A percentile compares a stretch with the other conserved stretches of the same genome.
Evolutionary conservation across 2,113 vertebrate species (phyloP).

Genomic region (Ramphastos sulfuratus): DNA sequence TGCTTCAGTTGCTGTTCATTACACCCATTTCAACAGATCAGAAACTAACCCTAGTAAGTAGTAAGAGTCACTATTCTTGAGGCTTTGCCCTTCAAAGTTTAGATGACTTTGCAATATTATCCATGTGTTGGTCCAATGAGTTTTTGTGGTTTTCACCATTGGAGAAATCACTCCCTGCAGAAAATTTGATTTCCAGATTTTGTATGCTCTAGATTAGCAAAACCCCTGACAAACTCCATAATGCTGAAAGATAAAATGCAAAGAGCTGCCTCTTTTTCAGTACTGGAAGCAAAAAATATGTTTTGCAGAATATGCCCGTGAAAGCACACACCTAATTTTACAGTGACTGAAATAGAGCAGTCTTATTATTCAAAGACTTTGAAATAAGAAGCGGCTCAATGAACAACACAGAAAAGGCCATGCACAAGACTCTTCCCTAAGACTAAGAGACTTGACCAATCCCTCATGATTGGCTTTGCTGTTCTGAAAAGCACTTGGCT

Average conservation of each 20-base stretch:
- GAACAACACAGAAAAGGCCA: background rate
- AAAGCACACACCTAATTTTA: background rate
- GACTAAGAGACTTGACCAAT: background rate
- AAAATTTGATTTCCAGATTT: background rate
- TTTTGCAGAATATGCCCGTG: background rate
- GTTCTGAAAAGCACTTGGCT: background rate
- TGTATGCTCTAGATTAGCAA: background rate
- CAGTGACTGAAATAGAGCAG: background rate
- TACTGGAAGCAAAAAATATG: background rate
- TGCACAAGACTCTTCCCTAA: background rate
- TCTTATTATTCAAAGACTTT: background rate
- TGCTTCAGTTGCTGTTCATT: background rate
- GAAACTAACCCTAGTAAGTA: background rate
- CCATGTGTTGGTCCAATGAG: fast-evolving
- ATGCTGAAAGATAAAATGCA: background rate
- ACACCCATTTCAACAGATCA: background rate
- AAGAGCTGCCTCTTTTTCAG: background rate
- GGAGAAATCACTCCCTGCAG: background rate
- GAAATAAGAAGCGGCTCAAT: background rate
- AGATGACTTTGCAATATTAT: background rate
- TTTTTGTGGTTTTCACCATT: background rate
- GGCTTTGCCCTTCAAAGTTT: background rate
- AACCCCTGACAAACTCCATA: background rate
- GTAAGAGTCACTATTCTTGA: background rate
- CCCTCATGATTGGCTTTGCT: background rate